Conservation (phyloP, 2,797 vertebrate genomes). For the Rhinogobio ventralis region DNA sequence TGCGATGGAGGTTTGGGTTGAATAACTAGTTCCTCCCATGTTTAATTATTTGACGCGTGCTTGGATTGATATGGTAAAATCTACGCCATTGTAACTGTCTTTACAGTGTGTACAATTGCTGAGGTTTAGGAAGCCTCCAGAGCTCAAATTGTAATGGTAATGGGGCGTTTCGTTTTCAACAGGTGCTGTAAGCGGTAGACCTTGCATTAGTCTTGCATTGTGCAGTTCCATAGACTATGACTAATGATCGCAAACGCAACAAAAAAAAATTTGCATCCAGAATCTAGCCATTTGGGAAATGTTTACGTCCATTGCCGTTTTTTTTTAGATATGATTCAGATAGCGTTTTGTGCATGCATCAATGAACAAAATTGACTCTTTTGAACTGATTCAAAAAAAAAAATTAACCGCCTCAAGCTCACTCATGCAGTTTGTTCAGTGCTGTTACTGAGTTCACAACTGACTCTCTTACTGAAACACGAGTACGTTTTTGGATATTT, state of each 20-base stretch:
- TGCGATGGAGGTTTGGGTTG: too few relatives aligned
- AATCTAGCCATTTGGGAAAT: neutral
- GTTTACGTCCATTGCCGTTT: neutral
- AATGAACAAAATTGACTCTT: neutral
- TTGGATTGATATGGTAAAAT: too few relatives aligned
- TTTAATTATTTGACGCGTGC: too few relatives aligned
- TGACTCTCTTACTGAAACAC: neutral
- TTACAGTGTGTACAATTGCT: too few relatives aligned
- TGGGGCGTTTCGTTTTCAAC: too few relatives aligned
- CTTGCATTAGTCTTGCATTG: neutral
- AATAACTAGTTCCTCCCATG: too few relatives aligned
- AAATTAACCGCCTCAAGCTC: neutral
- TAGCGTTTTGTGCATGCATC: neutral
- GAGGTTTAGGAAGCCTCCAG: too few relatives aligned
- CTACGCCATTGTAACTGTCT: too few relatives aligned
- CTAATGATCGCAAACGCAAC: neutral
- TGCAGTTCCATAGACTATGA: neutral
- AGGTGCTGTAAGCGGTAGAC: too few relatives aligned
- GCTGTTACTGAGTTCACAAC: neutral
- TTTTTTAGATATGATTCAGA: neutral
- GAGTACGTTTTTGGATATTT: neutral
- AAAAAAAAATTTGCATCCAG: neutral
- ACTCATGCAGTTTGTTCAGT: neutral
- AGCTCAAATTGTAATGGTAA: too few relatives aligned
- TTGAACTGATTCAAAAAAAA: neutral